Evolutionary conservation across 2,888 invertebrate genomes (phyloP).

Genomic region (Dicranocentrus wangi): DNA sequence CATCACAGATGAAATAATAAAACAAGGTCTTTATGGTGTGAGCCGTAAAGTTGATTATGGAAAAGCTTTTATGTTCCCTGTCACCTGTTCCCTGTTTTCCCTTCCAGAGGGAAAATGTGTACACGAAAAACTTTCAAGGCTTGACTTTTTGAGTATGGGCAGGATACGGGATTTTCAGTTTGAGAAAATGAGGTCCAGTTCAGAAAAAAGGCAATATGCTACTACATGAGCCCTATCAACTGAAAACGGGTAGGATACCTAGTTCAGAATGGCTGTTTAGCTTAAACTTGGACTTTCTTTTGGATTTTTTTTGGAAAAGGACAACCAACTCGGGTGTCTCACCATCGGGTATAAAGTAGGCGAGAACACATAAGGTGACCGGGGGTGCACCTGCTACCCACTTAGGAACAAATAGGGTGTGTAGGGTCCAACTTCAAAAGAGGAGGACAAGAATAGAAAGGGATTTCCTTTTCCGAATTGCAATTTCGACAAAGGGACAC

Average conservation of each 20-base stretch:
- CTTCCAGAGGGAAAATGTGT: background rate
- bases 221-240: background rate
- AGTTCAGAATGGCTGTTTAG: conserved; percentile 24
- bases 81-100: conserved; percentile 53
- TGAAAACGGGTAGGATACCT: too few relatives aligned
- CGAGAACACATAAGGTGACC: conserved; percentile 23
- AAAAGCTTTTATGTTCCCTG: conserved; percentile 62
- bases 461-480: too few relatives aligned
- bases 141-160: too few relatives aligned
- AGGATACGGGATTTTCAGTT: too few relatives aligned
- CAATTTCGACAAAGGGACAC: too few relatives aligned
- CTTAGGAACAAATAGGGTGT: background rate
- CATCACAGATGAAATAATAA: conserved; percentile 60
- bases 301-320: background rate
- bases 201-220: conserved; percentile 17
- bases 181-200: conserved; percentile 46
- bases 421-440: too few relatives aligned
- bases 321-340: background rate
- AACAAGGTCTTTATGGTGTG: conserved; percentile 57
- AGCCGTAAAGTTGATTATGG: conserved; percentile 63
- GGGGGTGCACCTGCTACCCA: conserved; percentile 27
- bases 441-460: too few relatives aligned
- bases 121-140: background rate
- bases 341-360: background rate
- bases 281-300: conserved; percentile 2